A percentile compares a stretch with the other conserved stretches of the same genome.
Conservation (phyloP, 2,888 invertebrate genomes). For the Euspilapteryx auroguttella region DNA sequence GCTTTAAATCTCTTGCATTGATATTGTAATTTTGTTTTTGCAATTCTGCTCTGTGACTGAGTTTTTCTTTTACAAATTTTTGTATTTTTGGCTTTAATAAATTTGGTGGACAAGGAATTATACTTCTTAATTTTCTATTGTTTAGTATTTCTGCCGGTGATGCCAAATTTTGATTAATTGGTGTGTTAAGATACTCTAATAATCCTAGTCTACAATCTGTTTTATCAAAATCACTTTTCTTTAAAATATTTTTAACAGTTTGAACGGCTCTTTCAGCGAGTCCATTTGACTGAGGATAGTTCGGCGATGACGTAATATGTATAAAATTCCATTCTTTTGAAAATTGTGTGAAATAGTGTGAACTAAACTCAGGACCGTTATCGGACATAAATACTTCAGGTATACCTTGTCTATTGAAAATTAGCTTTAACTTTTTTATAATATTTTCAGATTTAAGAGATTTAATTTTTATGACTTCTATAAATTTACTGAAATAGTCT, state of each 20-base stretch:
- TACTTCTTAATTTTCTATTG: conserved; percentile 3
- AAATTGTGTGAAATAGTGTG: conserved; percentile 7
- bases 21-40: no score
- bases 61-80: neutral
- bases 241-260: conserved; percentile 9
- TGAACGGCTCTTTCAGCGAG: conserved; percentile 8
- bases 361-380: conserved; percentile 8
- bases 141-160: conserved; percentile 4
- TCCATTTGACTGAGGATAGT: conserved; percentile 9
- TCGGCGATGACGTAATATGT: conserved; percentile 9
- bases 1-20: no score
- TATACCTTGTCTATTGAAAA: conserved; percentile 10
- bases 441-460: conserved; percentile 4
- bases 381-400: conserved; percentile 8
- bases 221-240: conserved; percentile 5
- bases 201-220: conserved; percentile 3
- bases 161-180: conserved; percentile 2
- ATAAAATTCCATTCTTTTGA: conserved; percentile 6
- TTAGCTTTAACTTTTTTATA: conserved; percentile 8
- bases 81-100: neutral
- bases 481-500: conserved; percentile 8
- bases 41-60: neutral
- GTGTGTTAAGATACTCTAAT: conserved; percentile 5
- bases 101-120: conserved; percentile 1
- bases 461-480: conserved; percentile 5